Evolutionary conservation across 2,888 invertebrate genomes (phyloP).

Genomic region (Sympetrum striolatum): DNA sequence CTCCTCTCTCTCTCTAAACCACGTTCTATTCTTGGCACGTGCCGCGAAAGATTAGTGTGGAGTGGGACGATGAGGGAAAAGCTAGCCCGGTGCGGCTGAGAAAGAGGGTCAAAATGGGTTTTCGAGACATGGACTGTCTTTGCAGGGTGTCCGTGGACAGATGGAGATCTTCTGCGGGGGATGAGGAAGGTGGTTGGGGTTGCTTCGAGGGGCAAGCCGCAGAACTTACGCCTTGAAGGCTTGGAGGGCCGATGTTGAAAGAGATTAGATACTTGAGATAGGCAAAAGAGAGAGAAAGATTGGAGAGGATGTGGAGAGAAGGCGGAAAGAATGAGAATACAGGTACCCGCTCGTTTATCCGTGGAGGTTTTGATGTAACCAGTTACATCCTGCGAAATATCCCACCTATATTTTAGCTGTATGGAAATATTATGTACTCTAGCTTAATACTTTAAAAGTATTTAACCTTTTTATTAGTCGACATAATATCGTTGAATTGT

Average conservation of each 20-base stretch:
- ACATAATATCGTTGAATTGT: too few relatives aligned
- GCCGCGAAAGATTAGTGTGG: slow-evolving; percentile 23
- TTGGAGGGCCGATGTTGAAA: background rate
- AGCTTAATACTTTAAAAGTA: too few relatives aligned
- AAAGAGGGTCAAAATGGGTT: background rate
- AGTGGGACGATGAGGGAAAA: background rate
- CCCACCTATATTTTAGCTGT: too few relatives aligned
- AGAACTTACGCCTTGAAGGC: background rate
- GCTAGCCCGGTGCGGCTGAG: background rate
- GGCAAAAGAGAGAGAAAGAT: background rate
- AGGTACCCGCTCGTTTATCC: too few relatives aligned
- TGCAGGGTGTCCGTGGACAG: background rate
- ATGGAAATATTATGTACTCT: too few relatives aligned
- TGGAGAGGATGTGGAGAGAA: background rate
- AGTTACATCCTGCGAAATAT: too few relatives aligned
- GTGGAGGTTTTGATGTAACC: too few relatives aligned
- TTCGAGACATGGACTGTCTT: background rate
- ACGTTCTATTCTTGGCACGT: slow-evolving; percentile 36
- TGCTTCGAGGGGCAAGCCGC: background rate
- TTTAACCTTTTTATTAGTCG: too few relatives aligned
- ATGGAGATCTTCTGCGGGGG: background rate
- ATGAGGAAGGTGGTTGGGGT: background rate
- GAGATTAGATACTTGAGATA: background rate
- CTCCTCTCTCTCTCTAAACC: background rate
- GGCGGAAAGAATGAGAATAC: background rate